A percentile compares a stretch with the other conserved stretches of the same genome.
Evolutionary conservation across 2,113 vertebrate species (phyloP).

Genomic region (Morone saxatilis): DNA sequence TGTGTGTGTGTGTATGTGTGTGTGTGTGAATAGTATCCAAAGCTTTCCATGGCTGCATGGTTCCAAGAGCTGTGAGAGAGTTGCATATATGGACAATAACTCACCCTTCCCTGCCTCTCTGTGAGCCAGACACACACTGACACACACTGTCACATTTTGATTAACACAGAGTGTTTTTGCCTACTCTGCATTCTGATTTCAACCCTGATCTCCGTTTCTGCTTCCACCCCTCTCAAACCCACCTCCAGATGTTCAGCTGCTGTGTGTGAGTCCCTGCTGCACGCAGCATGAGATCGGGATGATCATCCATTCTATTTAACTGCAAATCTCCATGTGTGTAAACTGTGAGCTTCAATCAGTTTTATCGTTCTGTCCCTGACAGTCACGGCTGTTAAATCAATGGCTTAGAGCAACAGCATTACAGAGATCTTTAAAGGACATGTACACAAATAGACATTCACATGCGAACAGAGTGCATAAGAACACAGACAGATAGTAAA

Average conservation of each 20-base stretch:
- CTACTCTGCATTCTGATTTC: slow-evolving; percentile 40
- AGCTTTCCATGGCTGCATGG: too few relatives aligned
- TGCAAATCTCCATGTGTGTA: slow-evolving; percentile 65
- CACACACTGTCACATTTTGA: slow-evolving; percentile 9
- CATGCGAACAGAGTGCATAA: slow-evolving; percentile 21
- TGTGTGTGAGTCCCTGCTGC: slow-evolving; percentile 30
- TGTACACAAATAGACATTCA: slow-evolving; percentile 44
- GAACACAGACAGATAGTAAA: background rate
- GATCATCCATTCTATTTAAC: slow-evolving; percentile 64
- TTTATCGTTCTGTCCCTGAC: slow-evolving; percentile 53
- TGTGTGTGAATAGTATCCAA: too few relatives aligned
- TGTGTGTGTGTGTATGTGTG: too few relatives aligned
- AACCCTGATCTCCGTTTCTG: slow-evolving; percentile 46
- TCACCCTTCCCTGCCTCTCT: background rate
- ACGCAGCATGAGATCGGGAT: slow-evolving; percentile 16
- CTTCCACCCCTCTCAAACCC: slow-evolving; percentile 35
- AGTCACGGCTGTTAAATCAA: slow-evolving; percentile 58
- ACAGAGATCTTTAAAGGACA: slow-evolving; percentile 47
- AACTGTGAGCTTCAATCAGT: slow-evolving; percentile 61
- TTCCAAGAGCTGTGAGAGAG: too few relatives aligned
- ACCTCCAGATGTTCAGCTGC: slow-evolving; percentile 68
- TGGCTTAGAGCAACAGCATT: slow-evolving; percentile 53
- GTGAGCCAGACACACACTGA: background rate
- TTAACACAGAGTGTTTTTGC: slow-evolving; percentile 16
- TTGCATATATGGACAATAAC: background rate